Conservation (phyloP, 2,113 vertebrate species). For the Strigops habroptila region DNA sequence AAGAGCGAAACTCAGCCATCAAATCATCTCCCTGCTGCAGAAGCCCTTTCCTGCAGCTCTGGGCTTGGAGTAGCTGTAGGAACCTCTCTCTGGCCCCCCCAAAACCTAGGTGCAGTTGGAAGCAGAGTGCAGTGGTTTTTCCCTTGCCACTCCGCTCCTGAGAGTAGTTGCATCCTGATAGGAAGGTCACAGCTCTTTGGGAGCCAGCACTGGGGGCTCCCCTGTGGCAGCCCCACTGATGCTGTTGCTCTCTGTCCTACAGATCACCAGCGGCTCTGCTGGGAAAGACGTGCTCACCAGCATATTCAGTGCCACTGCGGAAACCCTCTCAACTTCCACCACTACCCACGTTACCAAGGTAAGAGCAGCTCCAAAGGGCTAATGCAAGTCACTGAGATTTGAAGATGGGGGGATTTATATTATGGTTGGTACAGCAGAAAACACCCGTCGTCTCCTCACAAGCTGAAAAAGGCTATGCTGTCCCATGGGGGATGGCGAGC, state of each 20-base stretch:
- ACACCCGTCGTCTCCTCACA: neutral
- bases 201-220: neutral
- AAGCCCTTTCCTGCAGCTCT: neutral
- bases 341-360: conserved; percentile 99
- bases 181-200: neutral
- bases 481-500: rapidly evolving
- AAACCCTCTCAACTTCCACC: conserved; percentile 94
- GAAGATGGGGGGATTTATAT: neutral
- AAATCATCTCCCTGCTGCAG: neutral
- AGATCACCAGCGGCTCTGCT: conserved; percentile 59
- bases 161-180: neutral
- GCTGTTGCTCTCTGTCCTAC: neutral
- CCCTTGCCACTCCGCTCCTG: rapidly evolving
- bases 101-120: neutral
- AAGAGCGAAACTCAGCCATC: neutral
- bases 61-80: neutral
- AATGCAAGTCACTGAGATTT: neutral
- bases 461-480: neutral
- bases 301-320: conserved; percentile 81
- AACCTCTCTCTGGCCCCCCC: neutral
- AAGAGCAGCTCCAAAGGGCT: conserved; percentile 14
- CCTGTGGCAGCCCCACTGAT: neutral
- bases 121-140: neutral
- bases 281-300: conserved; percentile 79
- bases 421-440: neutral